Conservation (phyloP, 2,888 invertebrate genomes). For the Drosophila lutescens region DNA sequence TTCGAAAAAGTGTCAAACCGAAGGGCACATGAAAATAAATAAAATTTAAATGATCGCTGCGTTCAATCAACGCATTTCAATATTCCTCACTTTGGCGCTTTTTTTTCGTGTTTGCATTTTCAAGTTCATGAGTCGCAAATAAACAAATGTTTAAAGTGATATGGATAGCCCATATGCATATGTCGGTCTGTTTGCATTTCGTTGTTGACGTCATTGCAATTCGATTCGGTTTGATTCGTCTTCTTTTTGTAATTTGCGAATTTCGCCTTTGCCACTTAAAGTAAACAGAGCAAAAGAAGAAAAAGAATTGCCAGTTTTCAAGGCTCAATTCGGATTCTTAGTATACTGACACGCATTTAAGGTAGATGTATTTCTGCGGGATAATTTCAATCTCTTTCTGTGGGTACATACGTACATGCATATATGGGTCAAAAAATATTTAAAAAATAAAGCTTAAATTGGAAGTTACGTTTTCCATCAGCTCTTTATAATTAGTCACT, state of each 20-base stretch:
- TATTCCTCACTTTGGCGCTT: background rate
- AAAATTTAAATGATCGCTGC: slow-evolving; percentile 7
- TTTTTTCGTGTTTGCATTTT: slow-evolving; percentile 48
- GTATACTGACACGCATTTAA: slow-evolving; percentile 33
- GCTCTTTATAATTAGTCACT: no score
- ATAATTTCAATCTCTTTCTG: background rate
- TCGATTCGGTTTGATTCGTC: slow-evolving; percentile 27
- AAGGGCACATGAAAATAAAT: slow-evolving; percentile 12
- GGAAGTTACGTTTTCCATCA: no score
- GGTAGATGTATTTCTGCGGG: background rate
- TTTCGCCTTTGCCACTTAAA: slow-evolving; percentile 42
- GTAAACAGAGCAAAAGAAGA: slow-evolving; percentile 34
- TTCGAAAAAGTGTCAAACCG: background rate
- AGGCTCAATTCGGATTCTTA: slow-evolving; percentile 15
- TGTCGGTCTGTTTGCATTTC: slow-evolving; percentile 38
- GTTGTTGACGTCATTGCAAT: slow-evolving; percentile 63
- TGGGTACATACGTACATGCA: background rate
- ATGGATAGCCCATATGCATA: slow-evolving; percentile 38
- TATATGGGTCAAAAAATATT: background rate
- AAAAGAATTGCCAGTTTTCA: slow-evolving; percentile 13
- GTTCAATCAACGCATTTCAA: slow-evolving; percentile 30
- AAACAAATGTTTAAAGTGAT: slow-evolving; percentile 50
- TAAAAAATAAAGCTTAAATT: no score
- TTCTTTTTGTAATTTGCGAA: slow-evolving; percentile 31
- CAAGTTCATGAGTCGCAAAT: slow-evolving; percentile 68